Evolutionary conservation across 2,797 vertebrate species (phyloP).

Genomic region (Poecilia gillii): DNA sequence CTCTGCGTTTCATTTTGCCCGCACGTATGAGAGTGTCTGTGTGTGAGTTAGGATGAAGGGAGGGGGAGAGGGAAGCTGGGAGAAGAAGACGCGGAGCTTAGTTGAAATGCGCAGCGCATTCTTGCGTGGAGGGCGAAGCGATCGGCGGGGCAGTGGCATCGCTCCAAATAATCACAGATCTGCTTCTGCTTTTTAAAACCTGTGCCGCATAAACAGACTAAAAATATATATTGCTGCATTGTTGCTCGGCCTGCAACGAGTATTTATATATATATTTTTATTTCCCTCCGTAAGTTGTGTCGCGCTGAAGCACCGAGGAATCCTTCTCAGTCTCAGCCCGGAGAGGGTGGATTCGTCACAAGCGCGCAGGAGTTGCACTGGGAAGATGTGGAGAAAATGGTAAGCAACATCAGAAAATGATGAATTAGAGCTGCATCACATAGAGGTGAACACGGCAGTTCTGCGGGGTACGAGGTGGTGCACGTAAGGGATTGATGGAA

Average conservation of each 20-base stretch:
- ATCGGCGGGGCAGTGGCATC: conserved; percentile 34
- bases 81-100: conserved; percentile 21
- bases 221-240: neutral
- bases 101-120: conserved; percentile 69
- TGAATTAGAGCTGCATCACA: neutral
- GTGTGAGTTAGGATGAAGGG: neutral
- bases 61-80: conserved; percentile 3
- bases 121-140: conserved; percentile 50
- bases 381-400: conserved; percentile 38
- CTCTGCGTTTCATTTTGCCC: conserved; percentile 5
- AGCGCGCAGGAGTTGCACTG: conserved; percentile 4
- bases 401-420: conserved; percentile 26
- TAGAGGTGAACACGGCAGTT: neutral
- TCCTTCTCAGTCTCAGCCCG: conserved; percentile 5
- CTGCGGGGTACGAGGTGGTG: neutral
- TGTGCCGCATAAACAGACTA: neutral
- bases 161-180: conserved; percentile 1
- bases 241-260: neutral
- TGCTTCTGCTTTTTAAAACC: neutral
- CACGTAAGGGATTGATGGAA: neutral
- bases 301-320: conserved; percentile 10
- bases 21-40: conserved; percentile 7
- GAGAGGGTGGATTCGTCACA: conserved; percentile 5
- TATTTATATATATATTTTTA: neutral
- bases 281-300: conserved; percentile 35